Percentiles rank a stretch among this genome's conserved stretches.
phyloP scores from a whole-genome alignment of 2,797 vertebrate species.

The Bryconaethiops microstoma region DNA sequence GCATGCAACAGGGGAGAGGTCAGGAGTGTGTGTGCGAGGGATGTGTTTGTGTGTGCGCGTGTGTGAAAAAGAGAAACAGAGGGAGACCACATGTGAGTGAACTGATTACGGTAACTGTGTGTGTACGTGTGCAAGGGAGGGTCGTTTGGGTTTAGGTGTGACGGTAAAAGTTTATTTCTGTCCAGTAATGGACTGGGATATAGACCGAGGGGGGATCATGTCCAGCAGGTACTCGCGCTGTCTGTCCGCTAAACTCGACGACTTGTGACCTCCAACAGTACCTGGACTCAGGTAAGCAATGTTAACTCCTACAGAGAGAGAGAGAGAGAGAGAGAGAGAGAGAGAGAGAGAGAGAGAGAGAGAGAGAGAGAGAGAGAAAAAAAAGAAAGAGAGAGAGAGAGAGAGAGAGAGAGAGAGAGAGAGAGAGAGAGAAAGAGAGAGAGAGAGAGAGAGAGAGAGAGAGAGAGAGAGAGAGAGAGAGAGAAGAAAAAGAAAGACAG shows the following conservation, averaged over 20 bases:
- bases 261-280: slow-evolving; percentile 89
- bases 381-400: not conserved
- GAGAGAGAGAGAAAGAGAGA: not conserved
- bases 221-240: slow-evolving; percentile 97
- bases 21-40: not conserved
- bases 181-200: slow-evolving; percentile 89
- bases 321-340: slow-evolving; percentile 20
- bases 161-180: slow-evolving; percentile 78
- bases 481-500: too few relatives aligned
- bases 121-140: not conserved
- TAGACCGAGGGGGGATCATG: slow-evolving; percentile 96
- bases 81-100: not conserved
- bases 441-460: slow-evolving; percentile 31
- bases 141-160: slow-evolving; percentile 24
- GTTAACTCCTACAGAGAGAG: slow-evolving; percentile 83
- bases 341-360: not conserved
- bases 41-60: slow-evolving; percentile 17
- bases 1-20: slow-evolving; percentile 73
- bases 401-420: slow-evolving; percentile 31
- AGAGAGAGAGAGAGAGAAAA: slow-evolving; percentile 29
- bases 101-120: not conserved
- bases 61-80: slow-evolving; percentile 14
- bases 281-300: slow-evolving; percentile 93
- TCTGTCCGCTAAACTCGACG: slow-evolving; percentile 90
- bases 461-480: slow-evolving; percentile 29